Conservation (phyloP, 2,888 invertebrate genomes). For the Stegophylla sp. region DNA sequence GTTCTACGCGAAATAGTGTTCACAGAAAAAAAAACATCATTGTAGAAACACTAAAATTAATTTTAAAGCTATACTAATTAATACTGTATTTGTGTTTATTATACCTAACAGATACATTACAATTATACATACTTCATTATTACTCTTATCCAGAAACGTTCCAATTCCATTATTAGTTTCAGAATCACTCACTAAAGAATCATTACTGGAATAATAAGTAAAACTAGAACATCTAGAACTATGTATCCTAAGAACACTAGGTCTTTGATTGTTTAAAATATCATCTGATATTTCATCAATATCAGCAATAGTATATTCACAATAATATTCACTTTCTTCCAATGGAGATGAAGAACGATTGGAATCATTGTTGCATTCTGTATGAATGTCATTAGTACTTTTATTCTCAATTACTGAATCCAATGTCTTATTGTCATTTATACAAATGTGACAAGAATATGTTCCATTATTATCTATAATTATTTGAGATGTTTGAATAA, state of each 20-base stretch:
- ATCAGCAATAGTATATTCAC: constrained; percentile 35
- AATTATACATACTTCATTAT: constrained; percentile 67
- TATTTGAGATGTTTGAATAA: constrained; percentile 16
- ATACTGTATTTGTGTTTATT: background rate
- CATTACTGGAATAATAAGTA: constrained; percentile 20
- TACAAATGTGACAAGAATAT: constrained; percentile 37
- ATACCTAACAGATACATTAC: background rate
- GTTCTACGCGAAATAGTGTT: no score
- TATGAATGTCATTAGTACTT: background rate
- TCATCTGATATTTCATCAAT: constrained; percentile 34
- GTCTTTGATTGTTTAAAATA: background rate
- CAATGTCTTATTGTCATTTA: background rate
- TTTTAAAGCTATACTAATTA: background rate
- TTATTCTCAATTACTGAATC: background rate
- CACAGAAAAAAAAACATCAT: no score
- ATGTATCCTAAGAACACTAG: background rate
- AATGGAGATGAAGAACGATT: background rate
- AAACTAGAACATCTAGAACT: constrained; percentile 5
- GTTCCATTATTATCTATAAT: constrained; percentile 11
- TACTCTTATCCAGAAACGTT: constrained; percentile 69
- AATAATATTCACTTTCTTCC: constrained; percentile 1
- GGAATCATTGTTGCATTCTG: constrained; percentile 1
- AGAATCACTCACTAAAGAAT: constrained; percentile 64
- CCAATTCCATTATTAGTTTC: constrained; percentile 68
- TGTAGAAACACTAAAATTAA: no score